Conservation (phyloP, 2,113 vertebrate genomes). For the Malurus alboscapulatus region DNA sequence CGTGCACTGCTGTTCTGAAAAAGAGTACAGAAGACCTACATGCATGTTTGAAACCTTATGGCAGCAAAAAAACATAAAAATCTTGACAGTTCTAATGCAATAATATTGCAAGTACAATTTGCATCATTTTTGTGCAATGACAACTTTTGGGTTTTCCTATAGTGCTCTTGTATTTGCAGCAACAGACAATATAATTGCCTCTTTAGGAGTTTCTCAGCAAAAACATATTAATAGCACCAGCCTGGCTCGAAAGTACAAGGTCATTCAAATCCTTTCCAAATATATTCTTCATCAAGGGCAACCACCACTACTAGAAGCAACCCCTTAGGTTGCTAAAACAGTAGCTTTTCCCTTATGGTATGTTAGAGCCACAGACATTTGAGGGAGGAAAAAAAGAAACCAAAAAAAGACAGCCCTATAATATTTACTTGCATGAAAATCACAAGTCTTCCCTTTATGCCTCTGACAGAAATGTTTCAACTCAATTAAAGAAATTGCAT, state of each 20-base stretch:
- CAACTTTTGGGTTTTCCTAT: not conserved
- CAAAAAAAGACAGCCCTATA: not conserved
- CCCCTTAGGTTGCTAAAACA: not conserved
- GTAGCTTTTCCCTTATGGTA: not conserved
- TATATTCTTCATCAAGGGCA: conserved; percentile 28
- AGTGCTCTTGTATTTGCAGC: not conserved
- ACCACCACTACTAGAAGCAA: not conserved
- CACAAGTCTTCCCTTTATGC: not conserved
- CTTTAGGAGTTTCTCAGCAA: not conserved
- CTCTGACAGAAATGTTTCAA: not conserved
- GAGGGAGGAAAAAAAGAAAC: not conserved
- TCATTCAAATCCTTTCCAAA: not conserved
- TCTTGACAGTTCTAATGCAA: not conserved
- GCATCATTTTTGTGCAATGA: not conserved
- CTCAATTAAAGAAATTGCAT: not conserved
- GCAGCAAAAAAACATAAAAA: not conserved
- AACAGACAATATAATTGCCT: not conserved
- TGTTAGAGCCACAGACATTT: not conserved
- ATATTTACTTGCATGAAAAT: not conserved
- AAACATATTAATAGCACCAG: not conserved
- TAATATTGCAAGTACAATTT: not conserved
- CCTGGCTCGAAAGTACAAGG: not conserved
- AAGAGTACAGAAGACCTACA: not conserved
- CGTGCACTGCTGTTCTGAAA: not conserved
- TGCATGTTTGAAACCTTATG: not conserved